Base-by-base conservation (phyloP, 2,113 vertebrate genomes). In the Phoxinus phoxinus region DNA sequence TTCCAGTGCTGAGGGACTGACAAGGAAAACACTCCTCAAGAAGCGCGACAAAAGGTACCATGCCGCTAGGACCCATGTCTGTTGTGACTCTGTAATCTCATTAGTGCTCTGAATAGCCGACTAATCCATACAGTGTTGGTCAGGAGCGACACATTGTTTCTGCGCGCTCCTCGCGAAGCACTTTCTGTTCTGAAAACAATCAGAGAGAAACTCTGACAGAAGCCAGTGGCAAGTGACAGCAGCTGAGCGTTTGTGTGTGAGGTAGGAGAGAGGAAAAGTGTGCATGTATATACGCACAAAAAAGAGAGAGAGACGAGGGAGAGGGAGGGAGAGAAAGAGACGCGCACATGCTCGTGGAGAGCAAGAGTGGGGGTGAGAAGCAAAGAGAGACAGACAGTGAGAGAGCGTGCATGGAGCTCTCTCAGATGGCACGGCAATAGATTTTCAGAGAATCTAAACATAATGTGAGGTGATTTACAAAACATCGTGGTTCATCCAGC, bases 91-190 rank as follows among this genome's bases (percentile, higher is more conserved):
- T 89, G 88, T 94, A 94, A 96, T 95, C 94, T 94, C 95, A 94
- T 96, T 95, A 96, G 90, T 87, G 93, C 95, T 94, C 89, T 88
- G 90, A 95, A 95, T 89, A 95, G 93, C 93, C 90, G 90, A 88
- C 91, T 95, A 94, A 95, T 95, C 94, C 94, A 92, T 89, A 91
- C 92, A 91, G 82, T 93, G 91, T 92, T 87, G 90, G 92, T 92
- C 93, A 93, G 93, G 90, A 94, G 71, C 79, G 85, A 78, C 75
- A 88, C 94, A 92, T 94, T 93, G 92, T 93, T 92, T 89, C 87
- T 87, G 87, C 25, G 84, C 81, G 83, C 86, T 79, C 85, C 77
- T 41, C 83, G 89, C 86, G 73, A 83, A 85, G 81, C 71, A 93
- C 91, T 93, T 93, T 86, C 81, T 75, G 80, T 25, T 69, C 76